Conservation (phyloP, 2,797 vertebrate species). For the Sarcophilus harrisii region DNA sequence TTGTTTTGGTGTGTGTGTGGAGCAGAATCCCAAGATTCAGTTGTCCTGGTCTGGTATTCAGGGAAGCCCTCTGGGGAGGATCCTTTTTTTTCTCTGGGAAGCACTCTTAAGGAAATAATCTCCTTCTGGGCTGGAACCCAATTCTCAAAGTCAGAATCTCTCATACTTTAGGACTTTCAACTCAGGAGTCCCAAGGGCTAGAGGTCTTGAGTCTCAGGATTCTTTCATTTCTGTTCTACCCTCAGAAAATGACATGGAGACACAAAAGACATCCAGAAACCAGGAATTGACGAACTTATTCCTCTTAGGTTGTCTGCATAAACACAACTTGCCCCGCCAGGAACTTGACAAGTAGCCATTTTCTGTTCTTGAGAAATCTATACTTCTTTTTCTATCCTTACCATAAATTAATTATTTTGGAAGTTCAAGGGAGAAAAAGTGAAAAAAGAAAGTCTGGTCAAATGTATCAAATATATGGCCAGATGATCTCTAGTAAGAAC, state of each 20-base stretch:
- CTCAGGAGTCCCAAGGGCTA: neutral
- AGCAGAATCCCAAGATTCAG: neutral
- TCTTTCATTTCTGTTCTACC: neutral
- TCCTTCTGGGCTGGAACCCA: neutral
- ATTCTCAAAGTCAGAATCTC: neutral
- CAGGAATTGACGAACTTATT: neutral
- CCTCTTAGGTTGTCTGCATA: neutral
- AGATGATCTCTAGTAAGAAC: neutral
- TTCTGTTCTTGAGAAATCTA: neutral
- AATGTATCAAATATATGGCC: neutral
- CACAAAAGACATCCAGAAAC: neutral
- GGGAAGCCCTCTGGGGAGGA: neutral
- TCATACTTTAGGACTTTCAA: neutral
- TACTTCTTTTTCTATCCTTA: neutral
- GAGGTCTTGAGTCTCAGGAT: neutral
- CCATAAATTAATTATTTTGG: neutral
- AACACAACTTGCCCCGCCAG: neutral
- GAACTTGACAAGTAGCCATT: neutral
- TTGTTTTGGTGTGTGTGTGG: neutral
- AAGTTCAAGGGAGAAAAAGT: neutral
- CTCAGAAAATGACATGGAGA: neutral
- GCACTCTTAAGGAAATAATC: neutral
- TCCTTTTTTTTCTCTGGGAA: neutral
- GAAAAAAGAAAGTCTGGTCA: neutral
- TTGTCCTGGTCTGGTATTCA: neutral